These are phyloP conservation scores for Ophion obscuratus DNA, from an alignment of 2,888 invertebrate species.

Conservation along the genomic window DNA sequence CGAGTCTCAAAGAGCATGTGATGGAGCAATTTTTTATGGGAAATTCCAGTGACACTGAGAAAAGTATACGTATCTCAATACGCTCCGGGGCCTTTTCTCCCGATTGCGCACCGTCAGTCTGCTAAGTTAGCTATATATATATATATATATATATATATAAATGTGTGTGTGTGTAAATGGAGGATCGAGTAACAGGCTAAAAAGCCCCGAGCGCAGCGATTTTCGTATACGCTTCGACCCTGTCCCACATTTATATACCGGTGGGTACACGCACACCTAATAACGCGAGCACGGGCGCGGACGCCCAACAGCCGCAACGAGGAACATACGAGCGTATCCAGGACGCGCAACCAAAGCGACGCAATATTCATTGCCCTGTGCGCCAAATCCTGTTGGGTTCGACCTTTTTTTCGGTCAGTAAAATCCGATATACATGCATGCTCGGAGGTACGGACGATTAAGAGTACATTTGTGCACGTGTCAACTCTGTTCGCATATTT, in stretches of 20 bases:
- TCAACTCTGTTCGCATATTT: no score
- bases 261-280: slow-evolving; percentile 52
- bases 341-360: neutral
- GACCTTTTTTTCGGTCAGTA: neutral
- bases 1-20: neutral
- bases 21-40: neutral
- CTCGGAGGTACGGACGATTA: no score
- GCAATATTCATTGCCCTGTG: neutral
- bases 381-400: neutral
- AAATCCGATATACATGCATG: no score
- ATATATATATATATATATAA: no score
- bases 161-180: slow-evolving; percentile 15
- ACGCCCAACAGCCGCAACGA: slow-evolving; percentile 25
- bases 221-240: slow-evolving; percentile 70
- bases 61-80: neutral
- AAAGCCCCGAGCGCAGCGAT: slow-evolving; percentile 65
- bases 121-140: neutral
- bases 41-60: slow-evolving; percentile 5
- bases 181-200: slow-evolving; percentile 60
- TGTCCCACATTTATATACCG: slow-evolving; percentile 72
- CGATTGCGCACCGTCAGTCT: neutral
- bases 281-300: slow-evolving; percentile 44
- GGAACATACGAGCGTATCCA: slow-evolving; percentile 40
- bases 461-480: no score
- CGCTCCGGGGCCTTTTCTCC: slow-evolving; percentile 9